These are phyloP conservation scores for Bombus fervidus DNA, from an alignment of 1,140 invertebrate genomes.

Conservation along the genomic window DNA sequence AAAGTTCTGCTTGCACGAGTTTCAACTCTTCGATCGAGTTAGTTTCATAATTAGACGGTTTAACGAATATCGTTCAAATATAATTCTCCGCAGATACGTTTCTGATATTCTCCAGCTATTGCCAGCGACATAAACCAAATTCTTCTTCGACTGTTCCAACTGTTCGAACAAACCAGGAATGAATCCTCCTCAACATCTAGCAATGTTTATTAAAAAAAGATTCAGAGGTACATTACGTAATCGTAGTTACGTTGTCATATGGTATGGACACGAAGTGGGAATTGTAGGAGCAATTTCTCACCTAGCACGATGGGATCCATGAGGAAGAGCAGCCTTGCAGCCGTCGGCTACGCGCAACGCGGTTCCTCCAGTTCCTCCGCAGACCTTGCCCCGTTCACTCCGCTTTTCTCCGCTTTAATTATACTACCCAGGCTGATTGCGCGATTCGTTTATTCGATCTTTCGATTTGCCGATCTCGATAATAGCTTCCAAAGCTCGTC, in stretches of 20 bases:
- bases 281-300: slow-evolving; percentile 60
- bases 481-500: background rate
- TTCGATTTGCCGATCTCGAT: too few relatives aligned
- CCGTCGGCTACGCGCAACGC: slow-evolving; percentile 69
- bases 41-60: too few relatives aligned
- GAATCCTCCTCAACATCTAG: background rate
- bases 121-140: too few relatives aligned
- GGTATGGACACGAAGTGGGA: background rate
- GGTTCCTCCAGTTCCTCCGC: slow-evolving; percentile 9
- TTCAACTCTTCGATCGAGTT: too few relatives aligned
- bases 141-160: slow-evolving; percentile 12
- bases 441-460: background rate
- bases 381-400: background rate
- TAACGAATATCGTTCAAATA: background rate
- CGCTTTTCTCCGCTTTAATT: background rate
- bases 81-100: background rate
- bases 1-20: too few relatives aligned
- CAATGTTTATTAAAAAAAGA: background rate
- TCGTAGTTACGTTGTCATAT: too few relatives aligned
- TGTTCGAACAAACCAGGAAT: background rate
- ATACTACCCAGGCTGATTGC: too few relatives aligned
- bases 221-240: background rate
- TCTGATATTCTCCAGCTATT: background rate
- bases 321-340: slow-evolving; percentile 57
- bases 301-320: slow-evolving; percentile 80